Conservation (phyloP, 2,113 vertebrate species). For the Copsychus sechellarum region DNA sequence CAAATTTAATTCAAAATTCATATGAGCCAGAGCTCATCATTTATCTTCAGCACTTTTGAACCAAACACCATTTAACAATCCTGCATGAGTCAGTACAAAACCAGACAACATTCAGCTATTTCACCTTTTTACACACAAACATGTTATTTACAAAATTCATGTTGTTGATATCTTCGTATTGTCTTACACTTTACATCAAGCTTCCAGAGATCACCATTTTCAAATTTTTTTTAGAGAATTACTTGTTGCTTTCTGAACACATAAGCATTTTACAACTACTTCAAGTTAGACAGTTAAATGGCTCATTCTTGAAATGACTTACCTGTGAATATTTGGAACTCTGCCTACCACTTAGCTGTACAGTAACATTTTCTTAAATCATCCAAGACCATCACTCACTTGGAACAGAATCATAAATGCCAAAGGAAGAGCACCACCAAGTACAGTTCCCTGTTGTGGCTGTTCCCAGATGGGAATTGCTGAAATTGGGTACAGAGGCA, state of each 20-base stretch:
- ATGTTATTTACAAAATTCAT: neutral
- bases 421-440: neutral
- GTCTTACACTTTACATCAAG: neutral
- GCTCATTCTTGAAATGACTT: neutral
- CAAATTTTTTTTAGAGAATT: neutral
- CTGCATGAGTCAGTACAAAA: neutral
- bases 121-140: neutral
- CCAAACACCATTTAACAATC: neutral
- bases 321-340: neutral
- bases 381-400: neutral
- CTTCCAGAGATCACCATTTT: neutral
- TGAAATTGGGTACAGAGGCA: neutral
- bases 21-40: neutral
- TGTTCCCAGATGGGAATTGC: neutral
- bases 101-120: neutral
- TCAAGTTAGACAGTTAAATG: neutral
- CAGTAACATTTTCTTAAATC: neutral
- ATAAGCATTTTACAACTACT: neutral
- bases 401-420: neutral
- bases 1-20: slow-evolving; percentile 19
- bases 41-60: neutral
- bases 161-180: neutral
- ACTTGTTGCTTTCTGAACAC: neutral
- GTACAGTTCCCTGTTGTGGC: accelerated
- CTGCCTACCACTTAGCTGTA: neutral